These are phyloP conservation scores for Stomorhina lunata DNA, from an alignment of 2,888 invertebrate species.

Conservation along the genomic window DNA sequence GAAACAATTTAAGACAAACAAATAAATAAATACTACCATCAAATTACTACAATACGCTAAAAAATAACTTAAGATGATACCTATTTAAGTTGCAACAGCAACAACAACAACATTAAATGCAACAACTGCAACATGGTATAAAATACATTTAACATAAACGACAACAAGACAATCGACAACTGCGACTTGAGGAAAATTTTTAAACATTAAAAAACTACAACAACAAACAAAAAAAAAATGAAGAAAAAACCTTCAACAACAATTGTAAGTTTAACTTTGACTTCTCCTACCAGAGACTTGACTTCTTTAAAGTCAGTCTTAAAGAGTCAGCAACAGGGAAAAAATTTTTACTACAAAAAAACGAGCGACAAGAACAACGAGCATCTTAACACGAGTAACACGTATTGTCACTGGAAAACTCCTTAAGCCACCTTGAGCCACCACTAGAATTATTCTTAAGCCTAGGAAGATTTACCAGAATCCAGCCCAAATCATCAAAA, in stretches of 20 bases:
- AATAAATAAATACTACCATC: constrained; percentile 63
- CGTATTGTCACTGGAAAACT: constrained; percentile 58
- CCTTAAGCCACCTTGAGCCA: constrained; percentile 61
- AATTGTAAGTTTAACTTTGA: constrained; percentile 65
- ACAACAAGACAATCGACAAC: constrained; percentile 79
- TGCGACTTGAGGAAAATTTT: constrained; percentile 53
- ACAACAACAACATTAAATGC: constrained; percentile 27
- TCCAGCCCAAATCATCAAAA: constrained; percentile 20
- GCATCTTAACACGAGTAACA: constrained; percentile 67
- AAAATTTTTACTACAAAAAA: constrained; percentile 17
- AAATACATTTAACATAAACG: constrained; percentile 79
- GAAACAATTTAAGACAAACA: constrained; percentile 57
- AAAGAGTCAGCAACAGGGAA: background rate
- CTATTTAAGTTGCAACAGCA: constrained; percentile 40
- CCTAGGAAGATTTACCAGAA: constrained; percentile 45
- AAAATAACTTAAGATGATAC: constrained; percentile 61
- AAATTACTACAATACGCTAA: constrained; percentile 61
- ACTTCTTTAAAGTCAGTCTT: constrained; percentile 39
- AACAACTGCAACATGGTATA: constrained; percentile 68
- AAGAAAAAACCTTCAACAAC: constrained; percentile 39
- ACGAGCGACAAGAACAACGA: constrained; percentile 63
- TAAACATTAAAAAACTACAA: constrained; percentile 17
- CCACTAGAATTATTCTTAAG: constrained; percentile 34
- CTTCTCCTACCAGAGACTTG: constrained; percentile 49
- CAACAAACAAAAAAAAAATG: background rate